phyloP scores from a whole-genome alignment of 2,113 vertebrate genomes.

The Callaeas wilsoni region DNA sequence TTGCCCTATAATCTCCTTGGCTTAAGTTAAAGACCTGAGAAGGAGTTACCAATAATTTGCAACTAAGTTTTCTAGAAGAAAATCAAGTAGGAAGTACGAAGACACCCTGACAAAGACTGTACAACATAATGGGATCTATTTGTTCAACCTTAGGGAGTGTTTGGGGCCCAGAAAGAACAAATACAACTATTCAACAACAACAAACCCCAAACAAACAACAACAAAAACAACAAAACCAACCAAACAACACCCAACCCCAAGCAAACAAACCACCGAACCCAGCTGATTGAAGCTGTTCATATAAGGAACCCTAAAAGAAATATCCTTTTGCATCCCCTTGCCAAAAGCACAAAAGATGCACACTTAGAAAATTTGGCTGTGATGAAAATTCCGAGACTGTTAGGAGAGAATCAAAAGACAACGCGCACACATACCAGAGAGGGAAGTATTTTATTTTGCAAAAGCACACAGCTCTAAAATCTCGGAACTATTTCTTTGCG shows the following conservation, averaged over 20 bases:
- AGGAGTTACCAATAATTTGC: background rate
- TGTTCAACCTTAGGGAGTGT: background rate
- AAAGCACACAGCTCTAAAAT: background rate
- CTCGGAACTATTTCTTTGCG: background rate
- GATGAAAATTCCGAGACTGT: background rate
- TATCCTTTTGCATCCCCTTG: background rate
- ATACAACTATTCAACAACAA: background rate
- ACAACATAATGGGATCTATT: background rate
- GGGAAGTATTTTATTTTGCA: background rate
- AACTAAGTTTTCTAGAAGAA: background rate
- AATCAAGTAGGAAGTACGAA: background rate
- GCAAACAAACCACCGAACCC: background rate
- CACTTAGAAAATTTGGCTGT: background rate
- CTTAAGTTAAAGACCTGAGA: background rate
- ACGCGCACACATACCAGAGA: rapidly evolving
- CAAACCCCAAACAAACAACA: background rate
- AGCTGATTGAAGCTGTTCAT: background rate
- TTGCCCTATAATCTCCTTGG: background rate
- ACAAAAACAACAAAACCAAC: background rate
- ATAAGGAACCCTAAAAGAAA: background rate
- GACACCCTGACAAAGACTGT: background rate
- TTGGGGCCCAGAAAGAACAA: background rate
- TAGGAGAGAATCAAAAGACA: background rate
- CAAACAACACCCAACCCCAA: background rate
- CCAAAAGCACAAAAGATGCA: background rate